Percentiles rank a stretch among this genome's conserved stretches.
Evolutionary conservation across 2,888 invertebrate species (phyloP).

Genomic region (Miltochrista miniata): DNA sequence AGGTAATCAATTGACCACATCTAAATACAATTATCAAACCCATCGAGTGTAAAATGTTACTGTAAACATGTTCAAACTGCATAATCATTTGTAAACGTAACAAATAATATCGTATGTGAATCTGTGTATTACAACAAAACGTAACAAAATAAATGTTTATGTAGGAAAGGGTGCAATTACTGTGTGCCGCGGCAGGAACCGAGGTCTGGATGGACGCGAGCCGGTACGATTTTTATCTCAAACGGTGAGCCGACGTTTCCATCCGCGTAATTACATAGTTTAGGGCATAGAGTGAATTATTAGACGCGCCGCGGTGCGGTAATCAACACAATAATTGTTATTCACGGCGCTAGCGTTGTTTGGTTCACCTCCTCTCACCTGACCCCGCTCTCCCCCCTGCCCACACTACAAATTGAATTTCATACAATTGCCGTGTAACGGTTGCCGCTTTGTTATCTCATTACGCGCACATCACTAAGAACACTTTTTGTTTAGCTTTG

Average conservation of each 20-base stretch:
- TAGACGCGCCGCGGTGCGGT: slow-evolving; percentile 71
- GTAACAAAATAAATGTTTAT: slow-evolving; percentile 73
- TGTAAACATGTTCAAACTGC: slow-evolving; percentile 8
- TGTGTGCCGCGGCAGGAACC: slow-evolving; percentile 47
- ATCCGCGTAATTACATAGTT: slow-evolving; percentile 81
- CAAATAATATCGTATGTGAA: slow-evolving; percentile 25
- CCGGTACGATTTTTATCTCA: slow-evolving; percentile 75
- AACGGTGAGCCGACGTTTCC: slow-evolving; percentile 79
- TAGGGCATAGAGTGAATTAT: slow-evolving; percentile 80
- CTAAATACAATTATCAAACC: slow-evolving; percentile 2
- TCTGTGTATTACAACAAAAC: slow-evolving; percentile 36
- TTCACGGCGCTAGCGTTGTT: slow-evolving; percentile 62
- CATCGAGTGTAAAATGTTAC: slow-evolving; percentile 9
- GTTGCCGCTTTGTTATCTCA: slow-evolving; percentile 53
- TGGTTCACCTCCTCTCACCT: slow-evolving; percentile 18
- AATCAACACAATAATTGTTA: slow-evolving; percentile 80
- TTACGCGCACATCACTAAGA: slow-evolving; percentile 33
- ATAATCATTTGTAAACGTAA: slow-evolving; percentile 20
- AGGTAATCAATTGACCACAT: slow-evolving; percentile 9
- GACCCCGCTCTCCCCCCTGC: neutral
- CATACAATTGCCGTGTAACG: slow-evolving; percentile 59
- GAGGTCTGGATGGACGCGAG: slow-evolving; percentile 25
- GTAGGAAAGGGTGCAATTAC: slow-evolving; percentile 67
- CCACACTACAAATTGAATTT: slow-evolving; percentile 68
- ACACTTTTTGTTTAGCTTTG: slow-evolving; percentile 38